Evolutionary conservation across 2,888 invertebrate genomes (phyloP).

Genomic region (Diaprepes abbreviatus): DNA sequence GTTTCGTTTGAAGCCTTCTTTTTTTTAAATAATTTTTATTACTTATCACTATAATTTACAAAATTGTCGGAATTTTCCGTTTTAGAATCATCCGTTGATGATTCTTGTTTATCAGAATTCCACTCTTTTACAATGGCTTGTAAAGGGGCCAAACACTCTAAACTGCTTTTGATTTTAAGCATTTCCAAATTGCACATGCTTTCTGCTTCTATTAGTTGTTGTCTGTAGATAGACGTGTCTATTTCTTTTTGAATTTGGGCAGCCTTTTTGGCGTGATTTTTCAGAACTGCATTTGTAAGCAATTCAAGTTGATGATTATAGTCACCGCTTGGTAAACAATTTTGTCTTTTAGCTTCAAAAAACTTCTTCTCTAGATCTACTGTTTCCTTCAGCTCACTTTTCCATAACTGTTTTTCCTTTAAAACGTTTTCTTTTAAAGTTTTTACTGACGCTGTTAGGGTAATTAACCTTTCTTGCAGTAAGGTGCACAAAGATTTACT

Average conservation of each 20-base stretch:
- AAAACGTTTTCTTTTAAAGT: slow-evolving; percentile 47
- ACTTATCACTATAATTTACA: no score
- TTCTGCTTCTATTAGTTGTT: slow-evolving; percentile 51
- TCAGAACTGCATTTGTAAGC: slow-evolving; percentile 50
- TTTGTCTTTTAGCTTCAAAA: slow-evolving; percentile 27
- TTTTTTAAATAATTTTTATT: no score
- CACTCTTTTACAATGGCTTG: slow-evolving; percentile 51
- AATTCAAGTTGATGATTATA: slow-evolving; percentile 46
- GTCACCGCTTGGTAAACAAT: slow-evolving; percentile 28
- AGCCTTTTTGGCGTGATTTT: slow-evolving; percentile 33
- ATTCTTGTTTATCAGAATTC: slow-evolving; percentile 19
- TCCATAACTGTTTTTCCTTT: slow-evolving; percentile 49
- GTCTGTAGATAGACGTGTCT: slow-evolving; percentile 45
- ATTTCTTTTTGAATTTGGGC: slow-evolving; percentile 45
- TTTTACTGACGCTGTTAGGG: slow-evolving; percentile 47
- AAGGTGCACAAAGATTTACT: slow-evolving; percentile 38
- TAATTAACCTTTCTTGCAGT: slow-evolving; percentile 48
- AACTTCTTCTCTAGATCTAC: slow-evolving; percentile 45
- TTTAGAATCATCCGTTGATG: no score
- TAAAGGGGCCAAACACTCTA: slow-evolving; percentile 50
- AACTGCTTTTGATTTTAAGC: slow-evolving; percentile 51
- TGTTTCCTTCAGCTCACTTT: slow-evolving; percentile 51
- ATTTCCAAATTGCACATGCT: slow-evolving; percentile 52
- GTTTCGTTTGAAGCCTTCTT: no score
- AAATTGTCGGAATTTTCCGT: no score